A percentile compares a stretch with the other conserved stretches of the same genome.
phyloP scores from a whole-genome alignment of 2,113 vertebrate species.

The Oryzias javanicus region DNA sequence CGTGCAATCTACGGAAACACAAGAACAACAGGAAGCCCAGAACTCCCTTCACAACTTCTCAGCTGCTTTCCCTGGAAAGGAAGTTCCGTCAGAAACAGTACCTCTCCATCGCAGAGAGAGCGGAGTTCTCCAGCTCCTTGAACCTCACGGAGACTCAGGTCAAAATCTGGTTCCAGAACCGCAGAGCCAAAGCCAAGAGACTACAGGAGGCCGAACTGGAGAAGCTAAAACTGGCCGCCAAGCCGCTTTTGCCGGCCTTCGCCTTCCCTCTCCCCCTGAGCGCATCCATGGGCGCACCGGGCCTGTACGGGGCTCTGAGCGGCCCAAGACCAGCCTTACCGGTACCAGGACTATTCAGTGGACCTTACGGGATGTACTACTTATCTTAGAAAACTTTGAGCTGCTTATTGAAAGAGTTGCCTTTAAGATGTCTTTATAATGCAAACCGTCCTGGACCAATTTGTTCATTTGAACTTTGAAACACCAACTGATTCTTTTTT shows the following conservation, averaged over 20 bases:
- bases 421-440: conserved; percentile 27
- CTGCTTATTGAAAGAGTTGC: conserved; percentile 12
- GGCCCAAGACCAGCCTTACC: conserved; percentile 72
- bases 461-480: no score
- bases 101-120: conserved; percentile 81
- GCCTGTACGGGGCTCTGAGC: conserved; percentile 71
- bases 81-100: conserved; percentile 87
- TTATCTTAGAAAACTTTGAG: conserved; percentile 61
- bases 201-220: conserved; percentile 86
- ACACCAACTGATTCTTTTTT: no score
- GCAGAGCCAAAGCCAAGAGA: conserved; percentile 84
- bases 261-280: conserved; percentile 79
- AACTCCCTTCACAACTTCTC: conserved; percentile 83
- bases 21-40: conserved; percentile 86
- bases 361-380: conserved; percentile 84
- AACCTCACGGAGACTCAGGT: conserved; percentile 86
- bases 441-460: background rate
- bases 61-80: conserved; percentile 83
- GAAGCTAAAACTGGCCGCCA: conserved; percentile 81
- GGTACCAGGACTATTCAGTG: conserved; percentile 77
- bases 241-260: conserved; percentile 79
- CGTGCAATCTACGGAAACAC: conserved; percentile 80
- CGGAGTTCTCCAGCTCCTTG: conserved; percentile 81
- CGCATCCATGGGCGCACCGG: conserved; percentile 71
- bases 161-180: conserved; percentile 88